Percentiles rank a stretch among this genome's conserved stretches.
phyloP scores from a whole-genome alignment of 2,797 vertebrate genomes.

The Betta splendens region DNA sequence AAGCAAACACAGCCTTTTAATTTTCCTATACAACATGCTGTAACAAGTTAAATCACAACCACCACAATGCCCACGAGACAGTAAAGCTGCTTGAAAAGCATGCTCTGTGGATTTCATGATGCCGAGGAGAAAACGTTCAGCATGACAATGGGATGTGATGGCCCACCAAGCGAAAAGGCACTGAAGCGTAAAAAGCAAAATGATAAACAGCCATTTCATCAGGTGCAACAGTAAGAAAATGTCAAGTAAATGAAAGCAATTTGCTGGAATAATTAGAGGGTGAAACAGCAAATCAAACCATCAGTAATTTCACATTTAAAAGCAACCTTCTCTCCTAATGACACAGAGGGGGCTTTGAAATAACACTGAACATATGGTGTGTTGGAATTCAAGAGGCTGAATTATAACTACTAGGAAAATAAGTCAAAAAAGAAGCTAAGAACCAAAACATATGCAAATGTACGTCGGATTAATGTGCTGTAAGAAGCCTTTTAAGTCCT shows the following conservation, averaged over 20 bases:
- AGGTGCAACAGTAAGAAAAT: slow-evolving; percentile 56
- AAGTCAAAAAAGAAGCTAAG: not conserved
- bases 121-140: slow-evolving; percentile 56
- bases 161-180: slow-evolving; percentile 36
- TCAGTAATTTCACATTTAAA: slow-evolving; percentile 41
- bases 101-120: slow-evolving; percentile 66
- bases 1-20: slow-evolving; percentile 23
- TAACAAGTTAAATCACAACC: slow-evolving; percentile 44
- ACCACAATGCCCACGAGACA: slow-evolving; percentile 54
- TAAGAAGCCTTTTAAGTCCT: slow-evolving; percentile 30
- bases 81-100: slow-evolving; percentile 54
- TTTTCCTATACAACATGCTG: slow-evolving; percentile 48
- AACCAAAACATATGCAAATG: slow-evolving; percentile 21
- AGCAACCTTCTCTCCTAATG: slow-evolving; percentile 18
- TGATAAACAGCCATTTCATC: slow-evolving; percentile 73
- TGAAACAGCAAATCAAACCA: slow-evolving; percentile 51
- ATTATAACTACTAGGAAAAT: slow-evolving; percentile 10
- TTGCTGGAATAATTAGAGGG: slow-evolving; percentile 44
- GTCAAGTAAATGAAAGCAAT: slow-evolving; percentile 56
- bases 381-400: slow-evolving; percentile 5
- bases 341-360: slow-evolving; percentile 13
- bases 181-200: slow-evolving; percentile 57
- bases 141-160: slow-evolving; percentile 63
- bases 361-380: slow-evolving; percentile 15
- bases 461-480: slow-evolving; percentile 26